phyloP scores from a whole-genome alignment of 92 coral and sea anemone genomes.

The Desmophyllum pertusum region DNA sequence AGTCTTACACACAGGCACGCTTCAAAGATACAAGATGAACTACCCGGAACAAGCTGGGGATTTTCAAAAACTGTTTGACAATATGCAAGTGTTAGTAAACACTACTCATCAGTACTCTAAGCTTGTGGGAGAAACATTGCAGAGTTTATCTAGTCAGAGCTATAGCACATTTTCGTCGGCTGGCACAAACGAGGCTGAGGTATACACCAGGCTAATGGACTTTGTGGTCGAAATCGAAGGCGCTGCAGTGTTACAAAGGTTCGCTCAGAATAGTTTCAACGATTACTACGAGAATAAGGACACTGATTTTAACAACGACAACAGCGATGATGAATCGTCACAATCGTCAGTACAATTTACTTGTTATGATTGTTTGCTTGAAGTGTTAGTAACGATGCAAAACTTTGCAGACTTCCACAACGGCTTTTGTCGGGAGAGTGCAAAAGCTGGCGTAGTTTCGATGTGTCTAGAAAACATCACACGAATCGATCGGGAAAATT shows the following conservation, averaged over 20 bases:
- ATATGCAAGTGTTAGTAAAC: background rate
- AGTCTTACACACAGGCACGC: background rate
- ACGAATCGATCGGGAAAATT: slow-evolving; percentile 19
- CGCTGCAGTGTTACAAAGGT: slow-evolving; percentile 10
- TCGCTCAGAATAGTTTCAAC: slow-evolving; percentile 9
- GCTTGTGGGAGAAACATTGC: background rate
- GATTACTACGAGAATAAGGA: slow-evolving; percentile 2
- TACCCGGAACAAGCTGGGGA: background rate
- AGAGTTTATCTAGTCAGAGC: background rate
- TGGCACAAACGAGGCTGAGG: background rate
- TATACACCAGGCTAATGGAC: background rate
- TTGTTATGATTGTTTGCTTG: background rate
- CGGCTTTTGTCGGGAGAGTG: slow-evolving; percentile 31
- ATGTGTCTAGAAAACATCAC: slow-evolving; percentile 25
- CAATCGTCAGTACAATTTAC: too few species aligned
- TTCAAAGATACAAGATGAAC: background rate
- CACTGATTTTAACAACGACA: background rate
- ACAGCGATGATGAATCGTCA: too few species aligned
- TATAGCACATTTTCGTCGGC: background rate
- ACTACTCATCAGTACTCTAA: background rate
- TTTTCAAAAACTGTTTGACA: background rate
- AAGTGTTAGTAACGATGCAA: background rate
- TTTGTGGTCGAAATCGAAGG: slow-evolving; percentile 22
- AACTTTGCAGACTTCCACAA: slow-evolving; percentile 35
- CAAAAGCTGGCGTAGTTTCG: slow-evolving; percentile 9